Evolutionary conservation across 2,797 vertebrate genomes (phyloP), one percentile per base, ranked within the genome.

Genomic region (Varecia variegata): DNA sequence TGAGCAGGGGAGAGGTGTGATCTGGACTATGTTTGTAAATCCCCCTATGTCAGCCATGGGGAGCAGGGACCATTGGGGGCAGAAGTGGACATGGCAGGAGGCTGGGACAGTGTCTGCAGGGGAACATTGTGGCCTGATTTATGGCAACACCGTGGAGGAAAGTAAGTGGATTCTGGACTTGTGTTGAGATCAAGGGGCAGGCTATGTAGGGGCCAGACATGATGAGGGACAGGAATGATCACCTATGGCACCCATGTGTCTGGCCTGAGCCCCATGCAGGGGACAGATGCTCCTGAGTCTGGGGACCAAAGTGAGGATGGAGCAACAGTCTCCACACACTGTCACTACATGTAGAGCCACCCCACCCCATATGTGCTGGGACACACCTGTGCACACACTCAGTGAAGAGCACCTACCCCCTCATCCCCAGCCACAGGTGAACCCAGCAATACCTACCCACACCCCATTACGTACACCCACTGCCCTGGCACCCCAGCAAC

Each of bases 361-460:
- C 2, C 56, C 25, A 11, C 5, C 18, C 12, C 6, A n/a, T 6
- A 7, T 43, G 9, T 27, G 43, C 3, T 0, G 8, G n/a, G 47
- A 15, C 38, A 50, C 38, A 58, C 17, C 45, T 81, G 60, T 71
- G 67, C 54, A 70, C 38, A 54, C 32, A 47, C 6, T 35, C 2
- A 30, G 30, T 8, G 50, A 71, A 67, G 79, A 54, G 25, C 52
- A 56, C 43, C 20, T 18, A 21, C 15, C 32, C 21, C n/a, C 38
- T 38, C 20, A 1, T 7, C 54, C 58, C 80, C 85, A 35, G 80
- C 27, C 54, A 18, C 27, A 11, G 54, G 27, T 3, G 3, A n/a
- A 12, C 67, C 4, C 50, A 1, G 32, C 11, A 60, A 70, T 0
- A 1, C 38, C 74, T 43, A 38, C 47, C 3, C 5, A 1, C 20